Conservation (phyloP, 2,888 invertebrate species). For the Callinectes sapidus region DNA sequence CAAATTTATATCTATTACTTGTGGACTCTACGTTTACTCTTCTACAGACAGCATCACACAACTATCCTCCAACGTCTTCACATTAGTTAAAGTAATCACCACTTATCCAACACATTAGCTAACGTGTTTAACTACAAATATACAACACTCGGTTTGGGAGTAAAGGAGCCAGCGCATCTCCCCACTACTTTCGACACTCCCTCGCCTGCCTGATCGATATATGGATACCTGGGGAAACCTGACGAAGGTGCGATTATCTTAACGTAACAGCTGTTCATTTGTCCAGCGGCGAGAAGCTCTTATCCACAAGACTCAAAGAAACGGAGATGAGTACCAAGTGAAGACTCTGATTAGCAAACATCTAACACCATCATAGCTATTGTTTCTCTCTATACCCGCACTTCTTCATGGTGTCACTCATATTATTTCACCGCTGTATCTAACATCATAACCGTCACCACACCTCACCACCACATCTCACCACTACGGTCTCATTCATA, state of each 20-base stretch:
- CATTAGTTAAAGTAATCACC: background rate
- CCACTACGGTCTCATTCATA: background rate
- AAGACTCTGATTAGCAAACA: background rate
- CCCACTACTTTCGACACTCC: background rate
- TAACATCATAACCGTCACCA: background rate
- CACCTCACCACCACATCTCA: background rate
- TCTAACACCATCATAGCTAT: background rate
- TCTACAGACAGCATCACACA: background rate
- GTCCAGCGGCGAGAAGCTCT: background rate
- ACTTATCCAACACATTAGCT: background rate
- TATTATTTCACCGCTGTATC: background rate
- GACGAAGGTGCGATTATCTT: background rate
- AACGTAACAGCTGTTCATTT: background rate
- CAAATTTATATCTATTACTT: background rate
- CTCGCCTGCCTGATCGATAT: background rate
- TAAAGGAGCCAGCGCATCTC: background rate
- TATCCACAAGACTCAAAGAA: background rate
- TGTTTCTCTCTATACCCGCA: too few relatives aligned
- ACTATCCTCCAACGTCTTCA: background rate
- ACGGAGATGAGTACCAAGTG: background rate
- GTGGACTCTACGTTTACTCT: background rate
- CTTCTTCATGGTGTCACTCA: too few relatives aligned
- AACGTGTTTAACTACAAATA: background rate
- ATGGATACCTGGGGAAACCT: background rate
- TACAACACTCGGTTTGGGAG: background rate